Base-by-base conservation (phyloP, 2,888 invertebrate genomes). In the Pseudococcus viburni region DNA sequence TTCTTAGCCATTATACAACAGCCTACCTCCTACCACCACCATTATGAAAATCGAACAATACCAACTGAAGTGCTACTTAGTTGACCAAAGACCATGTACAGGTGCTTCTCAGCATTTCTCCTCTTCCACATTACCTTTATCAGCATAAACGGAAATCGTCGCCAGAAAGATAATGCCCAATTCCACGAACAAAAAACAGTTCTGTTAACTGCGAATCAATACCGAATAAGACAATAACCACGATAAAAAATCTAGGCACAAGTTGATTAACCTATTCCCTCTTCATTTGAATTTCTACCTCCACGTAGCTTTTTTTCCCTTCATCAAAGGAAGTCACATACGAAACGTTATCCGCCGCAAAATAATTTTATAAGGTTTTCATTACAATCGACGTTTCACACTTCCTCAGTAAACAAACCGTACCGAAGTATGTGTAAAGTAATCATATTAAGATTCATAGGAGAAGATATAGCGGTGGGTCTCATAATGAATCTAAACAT, bases 401-500 rank as follows among this genome's bases (percentile, higher is more conserved):
- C 88, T 88, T 88, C 88, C 88, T 88, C 80, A 42, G 80, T 80
- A 88, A 88, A 80, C 77, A 80, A 88, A 88, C 51, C 80, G n/a
- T n/a, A 80, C 83, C 88, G 48, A 51, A 80, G 55, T 83, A 83
- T 80, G 48, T 55, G 83, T 55, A 88, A 77, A 87, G 83, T 88
- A 88, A 80, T 88, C 51, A 80, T 88, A 83, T 88, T 80, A 80
- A 55, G 83, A 80, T 88, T 80, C 88, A 88, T n/a, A 51, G 33
- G 73, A 73, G 73, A 48, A 73, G 88, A 80, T 80, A 88, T 80
- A 46, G 46, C 59, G 83, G 83, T 51, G 80, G 88, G 88, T 88
- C 88, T 88, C 83, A 59, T 83, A 88, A 88, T 88, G 88, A 83
- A 88, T 80, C 80, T 83, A 88, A 88, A 88, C 88, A 88, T 73